phyloP scores from a whole-genome alignment of 2,113 vertebrate species.

The Oreochromis spilurus region DNA sequence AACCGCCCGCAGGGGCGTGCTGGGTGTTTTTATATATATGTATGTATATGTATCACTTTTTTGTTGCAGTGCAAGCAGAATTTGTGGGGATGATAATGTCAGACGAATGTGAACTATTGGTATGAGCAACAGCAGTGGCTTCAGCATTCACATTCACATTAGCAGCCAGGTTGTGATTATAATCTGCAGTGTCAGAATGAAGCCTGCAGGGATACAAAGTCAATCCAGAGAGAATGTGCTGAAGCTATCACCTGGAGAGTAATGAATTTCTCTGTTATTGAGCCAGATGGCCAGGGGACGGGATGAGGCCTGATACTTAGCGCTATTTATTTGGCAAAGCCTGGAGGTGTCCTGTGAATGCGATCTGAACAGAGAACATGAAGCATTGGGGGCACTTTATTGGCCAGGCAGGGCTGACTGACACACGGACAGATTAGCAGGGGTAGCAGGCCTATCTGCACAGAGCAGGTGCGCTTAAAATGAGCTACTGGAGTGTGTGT shows the following conservation, averaged over 20 bases:
- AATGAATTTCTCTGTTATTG: conserved; percentile 43
- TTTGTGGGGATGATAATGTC: neutral
- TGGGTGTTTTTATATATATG: too few species aligned
- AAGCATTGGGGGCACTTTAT: neutral
- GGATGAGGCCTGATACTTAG: conserved; percentile 35
- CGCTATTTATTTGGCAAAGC: conserved; percentile 34
- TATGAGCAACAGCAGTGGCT: neutral
- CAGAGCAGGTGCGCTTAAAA: conserved; percentile 22
- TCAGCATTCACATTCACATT: conserved; percentile 15
- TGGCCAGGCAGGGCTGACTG: conserved; percentile 14
- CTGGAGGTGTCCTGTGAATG: conserved; percentile 1
- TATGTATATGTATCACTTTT: neutral
- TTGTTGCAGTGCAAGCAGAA: neutral
- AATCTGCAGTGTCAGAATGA: conserved; percentile 42
- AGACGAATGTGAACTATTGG: neutral
- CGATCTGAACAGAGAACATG: neutral
- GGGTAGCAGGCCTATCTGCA: conserved; percentile 20
- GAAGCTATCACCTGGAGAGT: conserved; percentile 51
- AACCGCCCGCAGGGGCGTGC: too few species aligned
- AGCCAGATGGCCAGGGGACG: conserved; percentile 38
- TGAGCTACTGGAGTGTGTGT: neutral
- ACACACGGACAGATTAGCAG: conserved; percentile 23
- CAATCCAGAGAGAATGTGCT: conserved; percentile 14
- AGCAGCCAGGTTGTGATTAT: conserved; percentile 34
- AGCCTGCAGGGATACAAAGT: conserved; percentile 38